These are phyloP conservation scores for Drosophila pallidifrons DNA, from an alignment of 1,140 invertebrate species.

Conservation along the genomic window DNA sequence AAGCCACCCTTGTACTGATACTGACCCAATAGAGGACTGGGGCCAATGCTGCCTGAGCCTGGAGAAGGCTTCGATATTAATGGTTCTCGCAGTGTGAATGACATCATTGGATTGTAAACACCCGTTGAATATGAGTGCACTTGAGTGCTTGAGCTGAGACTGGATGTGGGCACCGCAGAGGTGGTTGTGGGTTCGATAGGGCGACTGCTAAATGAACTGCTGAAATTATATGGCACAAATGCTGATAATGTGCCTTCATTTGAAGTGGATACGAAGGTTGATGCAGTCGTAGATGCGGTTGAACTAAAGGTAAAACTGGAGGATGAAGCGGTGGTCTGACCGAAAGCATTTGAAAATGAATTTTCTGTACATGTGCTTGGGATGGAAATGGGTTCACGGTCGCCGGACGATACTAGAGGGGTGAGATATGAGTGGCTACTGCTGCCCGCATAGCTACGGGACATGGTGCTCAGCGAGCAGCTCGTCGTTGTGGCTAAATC, in stretches of 20 bases:
- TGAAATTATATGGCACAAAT: constrained; percentile 63
- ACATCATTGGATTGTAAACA: constrained; percentile 78
- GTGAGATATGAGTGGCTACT: constrained; percentile 63
- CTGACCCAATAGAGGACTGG: constrained; percentile 37
- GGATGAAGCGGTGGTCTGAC: neutral
- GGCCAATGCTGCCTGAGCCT: constrained; percentile 20
- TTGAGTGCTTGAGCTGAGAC: constrained; percentile 21
- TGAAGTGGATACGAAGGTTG: constrained; percentile 7
- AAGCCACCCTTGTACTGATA: constrained; percentile 60
- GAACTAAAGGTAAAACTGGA: neutral
- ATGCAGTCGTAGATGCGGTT: neutral
- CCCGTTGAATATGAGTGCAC: constrained; percentile 61
- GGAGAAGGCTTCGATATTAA: constrained; percentile 17
- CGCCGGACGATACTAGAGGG: constrained; percentile 4
- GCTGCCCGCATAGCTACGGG: constrained; percentile 39
- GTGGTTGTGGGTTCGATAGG: constrained; percentile 32
- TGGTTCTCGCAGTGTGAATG: constrained; percentile 69
- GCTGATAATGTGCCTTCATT: constrained; percentile 25
- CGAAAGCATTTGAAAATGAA: constrained; percentile 27
- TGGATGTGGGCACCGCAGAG: constrained; percentile 23
- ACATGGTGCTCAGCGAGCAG: constrained; percentile 45
- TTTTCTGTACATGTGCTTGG: constrained; percentile 9
- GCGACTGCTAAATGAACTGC: constrained; percentile 53
- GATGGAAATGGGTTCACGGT: constrained; percentile 6
- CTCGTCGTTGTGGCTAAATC: constrained; percentile 22